A percentile compares a stretch with the other conserved stretches of the same genome.
phyloP scores from a whole-genome alignment of 2,797 vertebrate species.

The Geotrypetes seraphini region DNA sequence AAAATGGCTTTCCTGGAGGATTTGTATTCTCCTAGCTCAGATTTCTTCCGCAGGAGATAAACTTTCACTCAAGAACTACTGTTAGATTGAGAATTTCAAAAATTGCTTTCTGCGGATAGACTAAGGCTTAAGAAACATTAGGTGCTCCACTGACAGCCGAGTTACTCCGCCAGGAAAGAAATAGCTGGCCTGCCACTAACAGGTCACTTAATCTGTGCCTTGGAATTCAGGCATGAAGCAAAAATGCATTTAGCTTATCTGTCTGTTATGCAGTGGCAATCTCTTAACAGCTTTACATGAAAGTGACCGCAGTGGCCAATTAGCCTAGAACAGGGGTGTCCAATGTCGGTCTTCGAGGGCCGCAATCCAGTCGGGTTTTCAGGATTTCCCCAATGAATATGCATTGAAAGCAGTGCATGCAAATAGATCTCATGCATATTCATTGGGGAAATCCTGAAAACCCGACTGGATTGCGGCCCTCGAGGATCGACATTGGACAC shows the following conservation, averaged over 20 bases:
- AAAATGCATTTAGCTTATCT: constrained; percentile 2
- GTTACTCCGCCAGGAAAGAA: constrained; percentile 15
- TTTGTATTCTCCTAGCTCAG: background rate
- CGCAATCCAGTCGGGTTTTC: too few species aligned
- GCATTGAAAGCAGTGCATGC: too few species aligned
- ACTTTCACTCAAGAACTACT: constrained; percentile 10
- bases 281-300: constrained; percentile 35
- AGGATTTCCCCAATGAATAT: too few species aligned
- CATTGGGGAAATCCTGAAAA: too few species aligned
- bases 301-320: constrained; percentile 28
- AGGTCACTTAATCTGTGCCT: constrained; percentile 4
- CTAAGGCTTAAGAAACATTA: constrained; percentile 6
- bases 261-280: constrained; percentile 19
- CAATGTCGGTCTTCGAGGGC: too few species aligned
- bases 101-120: constrained; percentile 17
- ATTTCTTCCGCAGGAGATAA: constrained; percentile 8
- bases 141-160: background rate
- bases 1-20: constrained; percentile 7
- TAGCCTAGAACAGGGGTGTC: too few species aligned
- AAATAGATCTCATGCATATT: too few species aligned
- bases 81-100: constrained; percentile 8
- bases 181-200: constrained; percentile 1
- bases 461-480: too few species aligned
- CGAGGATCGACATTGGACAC: too few species aligned
- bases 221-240: constrained; percentile 8